Base-by-base conservation (phyloP, 1,140 invertebrate genomes). In the Bombus sibiricus region DNA sequence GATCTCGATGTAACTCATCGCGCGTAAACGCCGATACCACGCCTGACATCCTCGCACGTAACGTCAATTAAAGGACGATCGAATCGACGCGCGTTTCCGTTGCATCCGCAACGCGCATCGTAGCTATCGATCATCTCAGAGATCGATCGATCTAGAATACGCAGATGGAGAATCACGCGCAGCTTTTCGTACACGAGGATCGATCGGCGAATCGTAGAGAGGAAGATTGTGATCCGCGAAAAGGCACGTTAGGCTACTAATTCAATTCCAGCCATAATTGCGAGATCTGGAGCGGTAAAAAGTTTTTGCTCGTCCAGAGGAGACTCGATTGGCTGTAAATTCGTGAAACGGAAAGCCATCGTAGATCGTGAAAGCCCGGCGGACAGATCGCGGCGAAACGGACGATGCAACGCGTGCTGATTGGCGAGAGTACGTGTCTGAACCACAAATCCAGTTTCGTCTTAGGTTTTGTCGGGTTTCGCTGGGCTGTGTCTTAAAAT, bases 51-150 rank as follows among this genome's bases (percentile, higher is more conserved):
- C 39, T 22, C 72, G 72, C 66, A 43, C 28, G 72, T 83, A 34
- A 68, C 34, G 73, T 83, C 59, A 47, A 82, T 82, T 82, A 74
- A 81, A 74, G 69, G 37, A 32, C 53, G 81, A 68, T 82, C 47
- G 37, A 82, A 47, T 57, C 69, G 37, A 62, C 39, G n/a, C n/a
- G 22, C 18, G 69, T 64, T 62, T 81, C 71, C 81, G 71, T 66
- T 75, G 22, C 39, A 6, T 4, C 39, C 59, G 13, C 32, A 10
- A 39, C 57, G 47, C 43, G 34, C 71, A 10, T 75, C 57, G 28
- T 32, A 39, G 25, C 10, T 62, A 62, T 37, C 57, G 57, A 75
- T 74, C 64, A 2, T 32, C 28, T 13, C n/a, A 28, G 18, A 53
- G 18, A 53, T 53, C 47, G 47, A 8, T 22, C 47, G 47, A 53